These are phyloP conservation scores for Fregetta grallaria DNA, from an alignment of 2,113 vertebrate species.

Conservation along the genomic window DNA sequence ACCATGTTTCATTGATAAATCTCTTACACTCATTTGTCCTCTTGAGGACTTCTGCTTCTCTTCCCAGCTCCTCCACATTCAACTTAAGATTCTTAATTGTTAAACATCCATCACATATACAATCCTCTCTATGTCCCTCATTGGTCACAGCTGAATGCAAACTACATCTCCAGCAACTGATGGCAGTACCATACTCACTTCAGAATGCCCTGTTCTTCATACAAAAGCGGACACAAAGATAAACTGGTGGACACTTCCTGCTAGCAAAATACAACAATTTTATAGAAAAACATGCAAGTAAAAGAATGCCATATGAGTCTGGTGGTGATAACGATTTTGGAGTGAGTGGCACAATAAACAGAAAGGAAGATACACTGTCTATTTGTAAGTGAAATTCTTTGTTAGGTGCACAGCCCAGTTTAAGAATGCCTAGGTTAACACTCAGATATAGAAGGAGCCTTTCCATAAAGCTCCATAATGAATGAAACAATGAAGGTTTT, in stretches of 20 bases:
- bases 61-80: background rate
- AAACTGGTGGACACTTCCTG: background rate
- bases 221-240: background rate
- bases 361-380: background rate
- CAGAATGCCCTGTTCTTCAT: background rate
- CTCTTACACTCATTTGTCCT: background rate
- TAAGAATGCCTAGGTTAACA: background rate
- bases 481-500: background rate
- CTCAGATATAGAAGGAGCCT: background rate
- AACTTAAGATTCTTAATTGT: conserved; percentile 6
- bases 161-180: background rate
- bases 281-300: background rate
- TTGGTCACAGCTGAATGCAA: background rate
- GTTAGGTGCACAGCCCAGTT: background rate
- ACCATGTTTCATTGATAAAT: conserved; percentile 6
- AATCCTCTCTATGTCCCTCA: background rate
- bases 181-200: background rate
- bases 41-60: background rate
- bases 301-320: background rate
- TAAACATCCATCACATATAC: background rate
- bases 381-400: background rate
- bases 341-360: background rate
- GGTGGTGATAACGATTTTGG: background rate
- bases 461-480: background rate
- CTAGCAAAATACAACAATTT: background rate